Percentiles rank a stretch among this genome's conserved stretches.
phyloP scores from a whole-genome alignment of 2,113 vertebrate species.

The Spilogale gracilis region DNA sequence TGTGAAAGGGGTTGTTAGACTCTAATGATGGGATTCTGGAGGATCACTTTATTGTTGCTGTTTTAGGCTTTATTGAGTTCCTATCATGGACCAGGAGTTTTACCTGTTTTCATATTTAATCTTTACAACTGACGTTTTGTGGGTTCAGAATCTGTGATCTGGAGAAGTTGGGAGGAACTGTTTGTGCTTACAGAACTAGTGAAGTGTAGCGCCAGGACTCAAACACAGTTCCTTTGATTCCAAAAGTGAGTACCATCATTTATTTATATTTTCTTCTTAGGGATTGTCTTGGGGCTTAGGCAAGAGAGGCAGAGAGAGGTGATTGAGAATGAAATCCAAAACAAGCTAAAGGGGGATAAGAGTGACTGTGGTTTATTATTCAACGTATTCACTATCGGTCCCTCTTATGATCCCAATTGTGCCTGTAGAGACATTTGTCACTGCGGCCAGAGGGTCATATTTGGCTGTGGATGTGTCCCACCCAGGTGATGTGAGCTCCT shows the following conservation, averaged over 20 bases:
- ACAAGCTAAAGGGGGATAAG: background rate
- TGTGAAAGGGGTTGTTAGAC: conserved; percentile 53
- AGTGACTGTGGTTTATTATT: background rate
- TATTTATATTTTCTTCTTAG: background rate
- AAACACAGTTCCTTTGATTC: background rate
- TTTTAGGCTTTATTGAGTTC: conserved; percentile 71
- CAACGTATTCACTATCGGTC: background rate
- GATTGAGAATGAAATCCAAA: background rate
- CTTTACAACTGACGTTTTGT: conserved; percentile 62
- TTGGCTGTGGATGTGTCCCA: background rate
- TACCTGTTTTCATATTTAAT: conserved; percentile 64
- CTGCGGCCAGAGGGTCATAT: background rate
- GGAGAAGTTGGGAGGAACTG: background rate
- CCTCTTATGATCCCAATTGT: fast-evolving
- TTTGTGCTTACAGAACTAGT: background rate
- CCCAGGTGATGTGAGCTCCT: background rate
- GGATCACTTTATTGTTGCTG: conserved; percentile 39
- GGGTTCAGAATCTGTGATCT: conserved; percentile 34
- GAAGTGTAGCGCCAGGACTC: background rate
- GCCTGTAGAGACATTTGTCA: background rate
- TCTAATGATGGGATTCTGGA: conserved; percentile 58
- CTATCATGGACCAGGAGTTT: conserved; percentile 57
- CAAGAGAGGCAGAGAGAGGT: background rate
- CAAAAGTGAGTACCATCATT: background rate
- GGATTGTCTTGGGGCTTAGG: background rate